Evolutionary conservation across 2,888 invertebrate genomes (phyloP).

Genomic region (Augochlorella aurata): DNA sequence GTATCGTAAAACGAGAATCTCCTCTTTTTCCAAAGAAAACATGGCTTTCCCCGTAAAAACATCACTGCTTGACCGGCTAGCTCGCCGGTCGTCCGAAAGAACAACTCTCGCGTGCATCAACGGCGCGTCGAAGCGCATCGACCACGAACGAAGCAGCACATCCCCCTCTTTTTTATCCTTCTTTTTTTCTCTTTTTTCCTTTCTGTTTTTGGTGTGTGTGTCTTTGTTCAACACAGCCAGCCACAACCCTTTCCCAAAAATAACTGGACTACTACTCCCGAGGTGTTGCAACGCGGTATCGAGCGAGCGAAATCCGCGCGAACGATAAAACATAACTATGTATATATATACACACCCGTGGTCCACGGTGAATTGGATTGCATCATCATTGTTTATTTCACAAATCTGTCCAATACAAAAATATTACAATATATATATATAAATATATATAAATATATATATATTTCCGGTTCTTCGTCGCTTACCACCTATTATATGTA

Average conservation of each 20-base stretch:
- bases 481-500: slow-evolving; percentile 63
- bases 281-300: slow-evolving; percentile 46
- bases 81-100: slow-evolving; percentile 34
- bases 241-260: slow-evolving; percentile 31
- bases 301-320: slow-evolving; percentile 42
- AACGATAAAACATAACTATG: slow-evolving; percentile 37
- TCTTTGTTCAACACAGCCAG: neutral
- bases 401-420: slow-evolving; percentile 78
- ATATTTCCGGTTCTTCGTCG: slow-evolving; percentile 54
- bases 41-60: slow-evolving; percentile 29
- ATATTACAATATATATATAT: slow-evolving; percentile 75
- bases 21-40: slow-evolving; percentile 44
- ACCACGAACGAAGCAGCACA: slow-evolving; percentile 58
- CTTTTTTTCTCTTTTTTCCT: neutral
- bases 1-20: slow-evolving; percentile 58
- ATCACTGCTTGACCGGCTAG: slow-evolving; percentile 22
- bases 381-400: slow-evolving; percentile 73
- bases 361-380: slow-evolving; percentile 58
- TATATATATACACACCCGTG: slow-evolving; percentile 51
- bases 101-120: slow-evolving; percentile 46
- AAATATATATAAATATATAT: slow-evolving; percentile 27
- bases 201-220: neutral
- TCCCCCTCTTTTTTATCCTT: slow-evolving; percentile 51
- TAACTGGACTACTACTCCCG: slow-evolving; percentile 27
- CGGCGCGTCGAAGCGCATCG: slow-evolving; percentile 57